These are phyloP conservation scores for Phocoena sinus DNA, from an alignment of 2,113 vertebrate species.

Conservation along the genomic window DNA sequence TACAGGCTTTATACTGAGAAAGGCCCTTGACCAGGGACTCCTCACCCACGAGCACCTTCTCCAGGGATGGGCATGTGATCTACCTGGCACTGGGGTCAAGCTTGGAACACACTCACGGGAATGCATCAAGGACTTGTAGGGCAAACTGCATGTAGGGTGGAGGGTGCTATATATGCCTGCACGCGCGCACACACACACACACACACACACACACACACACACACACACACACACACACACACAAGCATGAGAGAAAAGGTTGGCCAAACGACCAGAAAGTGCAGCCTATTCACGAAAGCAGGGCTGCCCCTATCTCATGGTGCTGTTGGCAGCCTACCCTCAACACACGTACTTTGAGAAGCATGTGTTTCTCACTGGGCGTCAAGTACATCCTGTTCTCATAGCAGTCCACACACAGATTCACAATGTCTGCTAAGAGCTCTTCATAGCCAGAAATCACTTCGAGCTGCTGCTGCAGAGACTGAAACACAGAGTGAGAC, in stretches of 20 bases:
- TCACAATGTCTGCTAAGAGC: slow-evolving; percentile 97
- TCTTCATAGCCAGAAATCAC: slow-evolving; percentile 97
- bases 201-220: background rate
- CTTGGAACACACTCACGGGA: background rate
- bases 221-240: background rate
- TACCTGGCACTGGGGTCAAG: background rate
- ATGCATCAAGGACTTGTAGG: background rate
- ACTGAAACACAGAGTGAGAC: slow-evolving; percentile 76
- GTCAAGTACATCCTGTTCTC: slow-evolving; percentile 99
- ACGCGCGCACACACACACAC: background rate
- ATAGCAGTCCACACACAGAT: slow-evolving; percentile 96
- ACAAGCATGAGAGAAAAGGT: background rate
- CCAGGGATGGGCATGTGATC: background rate
- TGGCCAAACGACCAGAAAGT: background rate
- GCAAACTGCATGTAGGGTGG: background rate
- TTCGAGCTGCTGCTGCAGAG: slow-evolving; percentile 96
- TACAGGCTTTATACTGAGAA: background rate
- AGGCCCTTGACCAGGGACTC: background rate
- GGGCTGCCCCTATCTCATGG: background rate
- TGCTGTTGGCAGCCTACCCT: background rate
- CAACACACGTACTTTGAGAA: slow-evolving; percentile 89
- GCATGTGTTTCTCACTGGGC: slow-evolving; percentile 96
- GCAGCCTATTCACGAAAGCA: background rate
- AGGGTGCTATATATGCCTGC: too few species aligned
- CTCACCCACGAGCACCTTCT: background rate